A percentile compares a stretch with the other conserved stretches of the same genome.
phyloP scores from a whole-genome alignment of 2,113 vertebrate species.

The Brachyistius frenatus region DNA sequence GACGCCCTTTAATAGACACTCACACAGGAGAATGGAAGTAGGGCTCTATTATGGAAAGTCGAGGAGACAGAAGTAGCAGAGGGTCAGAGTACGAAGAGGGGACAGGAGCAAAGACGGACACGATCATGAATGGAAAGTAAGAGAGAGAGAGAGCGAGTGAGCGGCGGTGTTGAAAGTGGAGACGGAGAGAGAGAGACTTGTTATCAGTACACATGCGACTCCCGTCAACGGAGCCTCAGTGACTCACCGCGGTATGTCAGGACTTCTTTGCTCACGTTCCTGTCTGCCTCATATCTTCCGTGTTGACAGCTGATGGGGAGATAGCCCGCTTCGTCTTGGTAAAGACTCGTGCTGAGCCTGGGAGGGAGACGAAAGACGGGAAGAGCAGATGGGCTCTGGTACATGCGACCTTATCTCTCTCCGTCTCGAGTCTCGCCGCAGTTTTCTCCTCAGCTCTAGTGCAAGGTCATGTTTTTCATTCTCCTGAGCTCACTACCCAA shows the following conservation, averaged over 20 bases:
- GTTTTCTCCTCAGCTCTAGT: slow-evolving; percentile 40
- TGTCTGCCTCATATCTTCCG: slow-evolving; percentile 38
- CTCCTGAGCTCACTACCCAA: slow-evolving; percentile 32
- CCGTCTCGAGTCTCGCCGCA: slow-evolving; percentile 15
- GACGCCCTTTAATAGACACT: neutral
- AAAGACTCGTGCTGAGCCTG: slow-evolving; percentile 10
- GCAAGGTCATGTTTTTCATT: slow-evolving; percentile 47
- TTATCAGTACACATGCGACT: slow-evolving; percentile 40
- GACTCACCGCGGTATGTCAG: slow-evolving; percentile 23
- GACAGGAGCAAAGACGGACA: neutral
- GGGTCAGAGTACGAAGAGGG: neutral
- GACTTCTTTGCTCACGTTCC: slow-evolving; percentile 16
- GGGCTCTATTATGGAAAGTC: neutral
- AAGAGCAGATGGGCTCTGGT: slow-evolving; percentile 8
- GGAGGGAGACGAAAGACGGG: slow-evolving; percentile 7
- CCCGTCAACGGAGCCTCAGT: slow-evolving; percentile 46
- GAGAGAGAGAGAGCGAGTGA: neutral
- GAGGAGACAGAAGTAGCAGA: neutral
- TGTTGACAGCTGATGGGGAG: slow-evolving; percentile 63
- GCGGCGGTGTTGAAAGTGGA: slow-evolving; percentile 39
- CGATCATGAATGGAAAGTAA: slow-evolving; percentile 4
- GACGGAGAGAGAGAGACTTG: neutral
- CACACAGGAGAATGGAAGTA: neutral
- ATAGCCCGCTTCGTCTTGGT: slow-evolving; percentile 32
- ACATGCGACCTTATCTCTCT: slow-evolving; percentile 39